Evolutionary conservation across 2,888 invertebrate genomes (phyloP).

Genomic region (Pristionchus japonicus): DNA sequence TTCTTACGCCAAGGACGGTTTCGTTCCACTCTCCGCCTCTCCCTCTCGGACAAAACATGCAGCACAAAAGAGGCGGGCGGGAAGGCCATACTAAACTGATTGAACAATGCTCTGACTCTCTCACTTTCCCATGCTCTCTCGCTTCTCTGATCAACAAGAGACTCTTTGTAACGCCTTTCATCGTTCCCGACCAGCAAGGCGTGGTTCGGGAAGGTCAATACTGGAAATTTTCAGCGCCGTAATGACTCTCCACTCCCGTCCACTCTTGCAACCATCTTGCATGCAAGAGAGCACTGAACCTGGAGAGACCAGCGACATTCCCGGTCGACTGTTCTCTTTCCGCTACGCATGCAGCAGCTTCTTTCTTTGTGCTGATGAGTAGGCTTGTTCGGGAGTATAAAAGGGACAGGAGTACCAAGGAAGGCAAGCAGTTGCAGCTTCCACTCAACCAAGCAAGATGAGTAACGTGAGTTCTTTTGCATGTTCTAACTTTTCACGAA

Average conservation of each 20-base stretch:
- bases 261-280: background rate
- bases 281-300: background rate
- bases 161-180: too few relatives aligned
- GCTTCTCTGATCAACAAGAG: too few relatives aligned
- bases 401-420: background rate
- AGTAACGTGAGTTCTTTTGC: background rate
- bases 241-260: background rate
- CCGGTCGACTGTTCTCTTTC: background rate
- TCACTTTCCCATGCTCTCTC: background rate
- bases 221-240: background rate
- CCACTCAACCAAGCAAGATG: background rate
- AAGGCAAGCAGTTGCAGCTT: constrained; percentile 8
- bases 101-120: background rate
- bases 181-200: too few relatives aligned
- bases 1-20: background rate
- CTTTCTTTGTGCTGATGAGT: background rate
- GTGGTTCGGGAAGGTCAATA: too few relatives aligned
- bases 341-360: background rate
- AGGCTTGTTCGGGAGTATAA: constrained; percentile 20
- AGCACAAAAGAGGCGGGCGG: background rate
- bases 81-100: background rate
- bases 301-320: background rate
- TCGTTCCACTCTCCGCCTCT: background rate
- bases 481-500: background rate
- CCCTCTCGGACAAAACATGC: background rate